A percentile compares a stretch with the other conserved stretches of the same genome.
Evolutionary conservation across 2,113 vertebrate species (phyloP).

Genomic region (Dendrocopos noguchii): DNA sequence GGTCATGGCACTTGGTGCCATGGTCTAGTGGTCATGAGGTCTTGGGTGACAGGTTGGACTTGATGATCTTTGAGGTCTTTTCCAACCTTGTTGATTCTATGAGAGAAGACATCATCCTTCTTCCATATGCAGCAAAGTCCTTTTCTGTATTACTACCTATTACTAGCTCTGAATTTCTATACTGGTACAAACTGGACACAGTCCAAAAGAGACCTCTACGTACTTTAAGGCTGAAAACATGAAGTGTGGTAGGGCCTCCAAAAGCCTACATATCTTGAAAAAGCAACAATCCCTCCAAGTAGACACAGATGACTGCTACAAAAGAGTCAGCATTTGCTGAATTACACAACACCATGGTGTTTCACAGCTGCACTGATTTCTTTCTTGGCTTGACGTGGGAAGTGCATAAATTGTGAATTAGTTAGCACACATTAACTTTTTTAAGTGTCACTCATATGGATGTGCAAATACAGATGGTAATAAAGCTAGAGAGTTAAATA

Average conservation of each 20-base stretch:
- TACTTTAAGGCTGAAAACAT: conserved; percentile 1
- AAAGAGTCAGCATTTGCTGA: background rate
- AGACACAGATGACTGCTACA: background rate
- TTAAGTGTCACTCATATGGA: conserved; percentile 27
- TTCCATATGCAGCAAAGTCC: background rate
- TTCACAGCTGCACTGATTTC: conserved; percentile 32
- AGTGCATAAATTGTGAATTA: conserved; percentile 49
- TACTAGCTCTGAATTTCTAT: background rate
- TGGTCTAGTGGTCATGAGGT: too few relatives aligned
- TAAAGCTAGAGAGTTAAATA: background rate
- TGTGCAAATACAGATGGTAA: conserved; percentile 23
- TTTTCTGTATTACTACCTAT: background rate
- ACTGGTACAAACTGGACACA: background rate
- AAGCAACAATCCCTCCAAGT: background rate
- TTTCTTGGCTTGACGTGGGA: conserved; percentile 4
- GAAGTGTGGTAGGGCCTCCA: background rate
- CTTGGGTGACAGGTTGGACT: too few relatives aligned
- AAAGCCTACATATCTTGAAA: background rate
- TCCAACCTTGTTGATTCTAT: too few relatives aligned
- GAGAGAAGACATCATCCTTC: background rate
- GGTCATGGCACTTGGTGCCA: too few relatives aligned
- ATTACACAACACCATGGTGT: conserved; percentile 12
- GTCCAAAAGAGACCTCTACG: background rate
- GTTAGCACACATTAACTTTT: conserved; percentile 71
- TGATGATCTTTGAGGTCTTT: too few relatives aligned